phyloP scores from a whole-genome alignment of 1,140 invertebrate species.

The Trinorchestia longiramus region DNA sequence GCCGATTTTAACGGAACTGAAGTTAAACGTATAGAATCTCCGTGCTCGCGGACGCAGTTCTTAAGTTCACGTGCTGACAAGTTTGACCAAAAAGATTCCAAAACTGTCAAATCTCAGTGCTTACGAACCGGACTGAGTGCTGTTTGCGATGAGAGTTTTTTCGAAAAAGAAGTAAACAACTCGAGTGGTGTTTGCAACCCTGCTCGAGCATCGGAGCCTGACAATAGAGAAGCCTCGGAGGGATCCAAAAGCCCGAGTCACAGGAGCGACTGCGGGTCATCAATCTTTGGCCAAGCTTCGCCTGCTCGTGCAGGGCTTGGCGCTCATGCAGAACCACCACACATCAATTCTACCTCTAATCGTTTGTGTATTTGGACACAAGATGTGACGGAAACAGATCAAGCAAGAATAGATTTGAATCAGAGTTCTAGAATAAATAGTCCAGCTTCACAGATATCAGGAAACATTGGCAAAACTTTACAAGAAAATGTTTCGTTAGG shows the following conservation, averaged over 20 bases:
- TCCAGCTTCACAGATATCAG: background rate
- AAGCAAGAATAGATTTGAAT: background rate
- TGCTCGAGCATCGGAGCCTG: background rate
- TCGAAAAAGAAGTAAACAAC: slow-evolving; percentile 19
- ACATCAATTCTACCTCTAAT: slow-evolving; percentile 25
- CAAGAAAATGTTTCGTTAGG: background rate
- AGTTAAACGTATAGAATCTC: background rate
- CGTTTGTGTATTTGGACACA: background rate
- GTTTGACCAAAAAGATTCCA: background rate
- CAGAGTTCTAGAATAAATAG: background rate
- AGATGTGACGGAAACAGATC: background rate
- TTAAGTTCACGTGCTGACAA: background rate
- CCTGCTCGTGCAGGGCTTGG: background rate
- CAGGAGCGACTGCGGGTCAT: background rate
- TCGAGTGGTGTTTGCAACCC: background rate
- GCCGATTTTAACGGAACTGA: background rate
- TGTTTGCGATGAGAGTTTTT: slow-evolving; percentile 1
- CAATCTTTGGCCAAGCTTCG: slow-evolving; percentile 7
- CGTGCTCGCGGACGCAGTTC: background rate
- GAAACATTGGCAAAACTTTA: background rate
- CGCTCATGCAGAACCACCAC: background rate
- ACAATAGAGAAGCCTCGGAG: background rate
- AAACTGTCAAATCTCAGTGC: background rate
- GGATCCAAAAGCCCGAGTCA: slow-evolving; percentile 35
- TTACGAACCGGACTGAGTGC: background rate